Percentiles rank a stretch among this genome's conserved stretches.
phyloP scores from a whole-genome alignment of 2,888 invertebrate species.

The Leptinotarsa rubiginosa region DNA sequence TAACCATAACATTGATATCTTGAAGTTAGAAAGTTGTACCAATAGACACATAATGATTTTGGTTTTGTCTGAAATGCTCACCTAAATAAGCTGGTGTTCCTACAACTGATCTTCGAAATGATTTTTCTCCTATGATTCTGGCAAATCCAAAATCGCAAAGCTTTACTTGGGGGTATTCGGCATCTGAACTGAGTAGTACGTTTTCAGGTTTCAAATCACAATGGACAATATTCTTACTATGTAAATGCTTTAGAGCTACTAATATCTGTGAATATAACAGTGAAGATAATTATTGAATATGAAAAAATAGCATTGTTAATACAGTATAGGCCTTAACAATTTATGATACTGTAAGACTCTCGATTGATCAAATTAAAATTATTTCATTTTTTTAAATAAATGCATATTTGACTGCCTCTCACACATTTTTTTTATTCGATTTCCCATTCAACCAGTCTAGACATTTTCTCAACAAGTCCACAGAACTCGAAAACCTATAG shows the following conservation, averaged over 20 bases:
- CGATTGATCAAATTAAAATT: too few species aligned
- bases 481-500: too few species aligned
- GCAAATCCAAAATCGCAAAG: slow-evolving; percentile 99
- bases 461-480: too few species aligned
- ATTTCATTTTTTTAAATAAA: too few species aligned
- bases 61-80: slow-evolving; percentile 62
- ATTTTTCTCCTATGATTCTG: slow-evolving; percentile 98
- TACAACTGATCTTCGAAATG: slow-evolving; percentile 96
- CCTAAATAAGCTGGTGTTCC: slow-evolving; percentile 99
- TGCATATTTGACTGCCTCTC: too few species aligned
- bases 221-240: slow-evolving; percentile 98
- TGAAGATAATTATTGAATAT: slow-evolving; percentile 9
- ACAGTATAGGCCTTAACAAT: too few species aligned
- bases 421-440: too few species aligned
- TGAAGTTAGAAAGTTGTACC: not conserved
- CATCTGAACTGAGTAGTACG: slow-evolving; percentile 93
- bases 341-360: too few species aligned
- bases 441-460: too few species aligned
- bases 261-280: slow-evolving; percentile 77
- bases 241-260: slow-evolving; percentile 95
- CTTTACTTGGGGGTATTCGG: slow-evolving; percentile 97
- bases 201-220: slow-evolving; percentile 99
- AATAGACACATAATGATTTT: not conserved
- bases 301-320: not conserved
- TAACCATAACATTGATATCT: not conserved